Evolutionary conservation across 2,888 invertebrate species (phyloP), one percentile per base, ranked within the genome.

Genomic region (Protophormia terraenovae): DNA sequence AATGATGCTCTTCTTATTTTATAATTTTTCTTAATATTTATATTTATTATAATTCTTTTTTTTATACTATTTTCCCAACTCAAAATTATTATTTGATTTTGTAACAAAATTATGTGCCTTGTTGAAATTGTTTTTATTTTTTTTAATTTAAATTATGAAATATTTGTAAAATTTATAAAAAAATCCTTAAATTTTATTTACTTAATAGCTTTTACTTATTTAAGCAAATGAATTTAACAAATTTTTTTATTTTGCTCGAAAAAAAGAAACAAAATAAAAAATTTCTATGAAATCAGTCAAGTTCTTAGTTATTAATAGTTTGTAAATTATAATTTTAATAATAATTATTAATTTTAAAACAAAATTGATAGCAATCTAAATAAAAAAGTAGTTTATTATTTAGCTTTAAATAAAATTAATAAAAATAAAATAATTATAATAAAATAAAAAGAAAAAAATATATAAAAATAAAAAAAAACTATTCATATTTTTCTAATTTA

Each of bases 261-360:
- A n/a, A n/a, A n/a, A 16, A 22, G n/a, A 45, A 32, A 27, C 24
- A 45, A 58, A 66, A 66, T 66, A 38, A 55, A 38, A 66, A 75
- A 69, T 64, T 29, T 24, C n/a, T 27, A 60, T 79, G 53, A 71
- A 80, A 86, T 80, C 86, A 87, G 87, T 87, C 87, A 87, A 84
- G 75, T 71, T 76, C 12, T 83, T 87, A 87, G 87, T 78, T 77
- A 81, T 84, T 83, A 87, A 58, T 79, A 84, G 69, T 60, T 67
- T 81, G 66, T 84, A 81, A 50, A 53, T 78, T 76, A 62, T 71
- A 38, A 12, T 14, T 62, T 53, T 71, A 64, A 58, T 69, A 27
- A 72, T 60, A 66, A 50, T 62, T 62, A 53, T 62, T 69, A 69
- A 27, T 53, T 14, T 62, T 62, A 19, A 38, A 77, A 67, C 22